Evolutionary conservation across 2,888 invertebrate genomes (phyloP), one percentile per base, ranked within the genome.

Genomic region (Nemurella pictetii): DNA sequence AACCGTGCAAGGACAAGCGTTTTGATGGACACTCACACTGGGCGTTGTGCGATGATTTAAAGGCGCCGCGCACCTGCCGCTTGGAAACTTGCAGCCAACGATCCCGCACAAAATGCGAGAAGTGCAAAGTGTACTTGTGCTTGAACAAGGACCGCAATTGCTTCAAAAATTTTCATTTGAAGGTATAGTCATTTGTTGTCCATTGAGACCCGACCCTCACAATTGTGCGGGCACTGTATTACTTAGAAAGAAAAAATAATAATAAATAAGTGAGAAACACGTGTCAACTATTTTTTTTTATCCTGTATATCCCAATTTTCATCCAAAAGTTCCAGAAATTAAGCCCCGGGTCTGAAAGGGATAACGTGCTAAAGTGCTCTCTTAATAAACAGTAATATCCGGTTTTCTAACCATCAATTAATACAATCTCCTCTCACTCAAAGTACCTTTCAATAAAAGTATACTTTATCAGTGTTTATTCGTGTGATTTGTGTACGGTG

Each of bases 241-340:
- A 36, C 36, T n/a, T n/a, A 36, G 15, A 9, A 36, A 36, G 15
- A 36, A 36, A 36, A 9, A 9, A 15, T 15, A 36, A 36, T 36
- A 9, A 36, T 9, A 36, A 36, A 36, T 9, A 36, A 36, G 7
- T 9, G 9, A 9, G 36, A 36, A 36, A n/a, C n/a, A n/a, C n/a
- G n/a, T n/a, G n/a, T n/a, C n/a, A n/a, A n/a, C n/a, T 85, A 86
- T 55, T 87, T 86, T 87, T 86, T 86, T 29, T 86, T n/a, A n/a
- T n/a, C n/a, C n/a, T n/a, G n/a, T n/a, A n/a, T n/a, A 87, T 87
- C 15, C 15, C 7, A 36, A 36, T 15, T 15, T 36, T 7, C 7
- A 36, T 36, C n/a, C n/a, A n/a, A n/a, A n/a, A n/a, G 7, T 36
- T 36, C 36, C 7, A 15, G 15, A 36, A 36, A 36, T 36, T 36